These are phyloP conservation scores for Dolichoris vasculosae DNA, from an alignment of 1,140 invertebrate species.

Conservation along the genomic window DNA sequence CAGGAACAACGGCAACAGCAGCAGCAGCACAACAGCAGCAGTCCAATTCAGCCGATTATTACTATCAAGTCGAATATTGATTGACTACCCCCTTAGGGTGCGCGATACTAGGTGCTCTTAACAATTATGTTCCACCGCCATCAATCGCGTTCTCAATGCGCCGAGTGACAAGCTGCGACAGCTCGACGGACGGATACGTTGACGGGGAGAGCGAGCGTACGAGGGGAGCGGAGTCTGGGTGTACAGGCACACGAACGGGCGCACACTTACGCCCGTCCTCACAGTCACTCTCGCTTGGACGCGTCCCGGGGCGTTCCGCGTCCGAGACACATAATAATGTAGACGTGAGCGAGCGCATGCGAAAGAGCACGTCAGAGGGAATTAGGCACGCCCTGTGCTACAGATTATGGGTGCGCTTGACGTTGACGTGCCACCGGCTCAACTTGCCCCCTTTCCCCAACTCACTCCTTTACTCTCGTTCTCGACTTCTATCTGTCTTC, in stretches of 20 bases:
- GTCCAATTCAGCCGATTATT: constrained; percentile 40
- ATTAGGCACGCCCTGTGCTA: constrained; percentile 60
- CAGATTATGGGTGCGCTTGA: constrained; percentile 62
- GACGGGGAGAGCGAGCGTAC: neutral
- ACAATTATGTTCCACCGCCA: constrained; percentile 48
- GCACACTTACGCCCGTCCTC: neutral
- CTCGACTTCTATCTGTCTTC: neutral
- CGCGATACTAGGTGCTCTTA: constrained; percentile 28
- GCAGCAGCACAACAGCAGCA: neutral
- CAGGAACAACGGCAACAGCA: neutral
- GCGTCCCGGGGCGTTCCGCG: constrained; percentile 50
- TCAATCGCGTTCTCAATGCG: constrained; percentile 50
- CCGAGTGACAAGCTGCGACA: constrained; percentile 48
- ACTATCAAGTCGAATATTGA: constrained; percentile 50
- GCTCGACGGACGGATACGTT: constrained; percentile 26
- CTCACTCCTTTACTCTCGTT: constrained; percentile 1
- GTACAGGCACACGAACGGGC: neutral
- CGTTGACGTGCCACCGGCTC: constrained; percentile 61
- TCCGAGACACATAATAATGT: constrained; percentile 56
- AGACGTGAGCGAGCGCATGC: constrained; percentile 56
- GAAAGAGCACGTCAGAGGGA: constrained; percentile 64
- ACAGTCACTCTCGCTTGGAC: constrained; percentile 36
- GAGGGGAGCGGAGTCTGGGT: neutral
- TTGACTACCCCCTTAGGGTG: constrained; percentile 40
- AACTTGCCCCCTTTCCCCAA: neutral